Evolutionary conservation across 2,113 vertebrate species (phyloP).

Genomic region (Coptodon bakossiorum): DNA sequence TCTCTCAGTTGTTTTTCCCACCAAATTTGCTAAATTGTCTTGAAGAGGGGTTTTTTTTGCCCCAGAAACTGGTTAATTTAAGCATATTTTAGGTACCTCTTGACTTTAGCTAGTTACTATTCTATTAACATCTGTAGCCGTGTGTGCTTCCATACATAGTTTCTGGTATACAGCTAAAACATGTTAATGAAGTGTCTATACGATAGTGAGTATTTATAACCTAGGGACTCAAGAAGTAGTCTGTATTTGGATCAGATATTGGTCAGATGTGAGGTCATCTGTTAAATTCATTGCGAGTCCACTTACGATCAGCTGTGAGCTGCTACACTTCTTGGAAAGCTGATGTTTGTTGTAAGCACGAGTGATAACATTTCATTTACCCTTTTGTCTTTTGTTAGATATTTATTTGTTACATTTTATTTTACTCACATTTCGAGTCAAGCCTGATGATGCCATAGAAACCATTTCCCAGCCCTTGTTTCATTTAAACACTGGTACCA

Average conservation of each 20-base stretch:
- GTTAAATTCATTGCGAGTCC: neutral
- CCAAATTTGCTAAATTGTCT: neutral
- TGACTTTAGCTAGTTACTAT: neutral
- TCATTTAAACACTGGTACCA: neutral
- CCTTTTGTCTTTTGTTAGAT: accelerated
- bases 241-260: neutral
- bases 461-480: neutral
- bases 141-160: neutral
- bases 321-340: neutral
- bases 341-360: neutral
- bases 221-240: accelerated
- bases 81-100: neutral
- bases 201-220: neutral
- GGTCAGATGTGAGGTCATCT: neutral
- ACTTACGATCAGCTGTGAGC: neutral
- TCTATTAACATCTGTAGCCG: neutral
- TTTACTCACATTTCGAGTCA: accelerated
- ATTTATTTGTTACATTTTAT: neutral
- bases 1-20: neutral
- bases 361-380: neutral
- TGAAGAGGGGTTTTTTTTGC: accelerated
- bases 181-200: neutral
- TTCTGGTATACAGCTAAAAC: neutral
- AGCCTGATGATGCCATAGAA: neutral
- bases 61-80: neutral